Percentiles rank a stretch among this genome's conserved stretches.
Evolutionary conservation across 2,888 invertebrate species (phyloP).

Genomic region (Patella caerulea): DNA sequence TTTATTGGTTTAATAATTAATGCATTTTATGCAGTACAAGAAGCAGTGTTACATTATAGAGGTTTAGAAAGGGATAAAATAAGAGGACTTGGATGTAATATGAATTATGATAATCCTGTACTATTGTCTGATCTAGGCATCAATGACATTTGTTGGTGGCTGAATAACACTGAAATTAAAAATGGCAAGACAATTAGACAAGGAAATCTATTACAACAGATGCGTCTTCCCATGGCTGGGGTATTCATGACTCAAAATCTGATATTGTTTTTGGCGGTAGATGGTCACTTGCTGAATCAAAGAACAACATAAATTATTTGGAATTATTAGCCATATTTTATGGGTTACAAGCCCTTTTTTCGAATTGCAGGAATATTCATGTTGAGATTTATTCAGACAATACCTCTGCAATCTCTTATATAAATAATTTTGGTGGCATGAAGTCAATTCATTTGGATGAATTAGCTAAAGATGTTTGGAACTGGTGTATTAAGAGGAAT

Average conservation of each 20-base stretch:
- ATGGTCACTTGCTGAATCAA: not conserved
- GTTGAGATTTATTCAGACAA: not conserved
- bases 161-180: not conserved
- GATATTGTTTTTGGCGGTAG: not conserved
- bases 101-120: not conserved
- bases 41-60: not conserved
- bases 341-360: not conserved
- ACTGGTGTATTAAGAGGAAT: not conserved
- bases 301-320: not conserved
- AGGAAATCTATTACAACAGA: not conserved
- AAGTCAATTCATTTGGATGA: not conserved
- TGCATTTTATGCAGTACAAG: conserved; percentile 20
- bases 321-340: not conserved
- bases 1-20: conserved; percentile 19
- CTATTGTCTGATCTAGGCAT: too few species aligned
- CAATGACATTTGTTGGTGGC: not conserved
- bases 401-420: not conserved
- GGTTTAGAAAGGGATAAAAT: not conserved
- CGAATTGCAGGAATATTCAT: not conserved
- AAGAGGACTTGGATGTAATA: not conserved
- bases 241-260: not conserved
- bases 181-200: not conserved
- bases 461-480: not conserved
- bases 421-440: not conserved
- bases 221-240: not conserved